A percentile compares a stretch with the other conserved stretches of the same genome.
Conservation (phyloP, 2,888 invertebrate species). For the Helleia helle region DNA sequence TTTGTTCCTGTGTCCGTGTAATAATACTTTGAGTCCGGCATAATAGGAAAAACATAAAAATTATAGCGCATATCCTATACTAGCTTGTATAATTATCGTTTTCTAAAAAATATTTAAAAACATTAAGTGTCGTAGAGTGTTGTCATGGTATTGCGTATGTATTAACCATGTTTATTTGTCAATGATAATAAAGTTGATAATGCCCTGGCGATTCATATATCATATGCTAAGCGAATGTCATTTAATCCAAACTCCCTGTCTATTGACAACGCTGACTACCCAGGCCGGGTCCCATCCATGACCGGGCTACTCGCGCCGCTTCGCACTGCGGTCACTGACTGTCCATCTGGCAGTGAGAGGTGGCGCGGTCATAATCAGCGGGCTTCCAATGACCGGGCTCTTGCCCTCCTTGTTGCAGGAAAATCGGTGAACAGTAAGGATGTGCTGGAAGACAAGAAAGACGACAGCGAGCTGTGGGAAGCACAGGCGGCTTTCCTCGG, state of each 20-base stretch:
- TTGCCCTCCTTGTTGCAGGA: slow-evolving; percentile 72
- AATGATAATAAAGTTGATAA: too few relatives aligned
- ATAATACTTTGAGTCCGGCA: too few relatives aligned
- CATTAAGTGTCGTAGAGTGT: too few relatives aligned
- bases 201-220: too few relatives aligned
- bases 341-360: background rate
- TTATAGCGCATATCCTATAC: too few relatives aligned
- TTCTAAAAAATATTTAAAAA: too few relatives aligned
- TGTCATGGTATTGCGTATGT: too few relatives aligned
- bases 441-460: slow-evolving; percentile 80
- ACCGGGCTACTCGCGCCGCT: background rate
- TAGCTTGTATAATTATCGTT: too few relatives aligned
- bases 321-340: background rate
- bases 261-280: background rate
- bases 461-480: slow-evolving; percentile 92
- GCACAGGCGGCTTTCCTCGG: slow-evolving; percentile 97
- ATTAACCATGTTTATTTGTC: too few relatives aligned
- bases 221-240: background rate
- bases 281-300: background rate
- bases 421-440: slow-evolving; percentile 77
- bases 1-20: too few relatives aligned
- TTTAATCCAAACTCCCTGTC: background rate
- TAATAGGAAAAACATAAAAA: too few relatives aligned
- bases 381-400: slow-evolving; percentile 44
- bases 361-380: slow-evolving; percentile 17